Evolutionary conservation across 2,113 vertebrate species (phyloP).

Genomic region (Balaenoptera acutorostrata): DNA sequence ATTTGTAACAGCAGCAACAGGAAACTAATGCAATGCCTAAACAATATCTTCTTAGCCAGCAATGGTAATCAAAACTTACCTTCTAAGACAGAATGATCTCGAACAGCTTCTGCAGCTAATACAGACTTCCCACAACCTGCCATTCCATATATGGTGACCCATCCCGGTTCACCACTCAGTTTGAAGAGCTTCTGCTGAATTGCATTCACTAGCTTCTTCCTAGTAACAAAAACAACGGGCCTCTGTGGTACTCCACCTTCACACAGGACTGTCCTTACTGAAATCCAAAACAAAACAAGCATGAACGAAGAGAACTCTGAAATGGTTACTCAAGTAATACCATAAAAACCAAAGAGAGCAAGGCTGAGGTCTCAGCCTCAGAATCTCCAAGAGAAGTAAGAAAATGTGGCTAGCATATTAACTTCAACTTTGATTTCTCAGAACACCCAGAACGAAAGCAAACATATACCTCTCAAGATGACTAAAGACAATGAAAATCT

Average conservation of each 20-base stretch:
- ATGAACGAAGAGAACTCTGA: conserved; percentile 4
- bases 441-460: background rate
- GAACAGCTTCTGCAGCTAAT: conserved; percentile 92
- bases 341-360: background rate
- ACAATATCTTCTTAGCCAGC: background rate
- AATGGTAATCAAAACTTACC: conserved; percentile 78
- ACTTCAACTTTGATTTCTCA: background rate
- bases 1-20: background rate
- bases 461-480: background rate
- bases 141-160: conserved; percentile 96
- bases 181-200: conserved; percentile 86
- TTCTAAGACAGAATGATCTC: conserved; percentile 87
- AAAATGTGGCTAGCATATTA: background rate
- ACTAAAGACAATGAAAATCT: background rate
- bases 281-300: conserved; percentile 58
- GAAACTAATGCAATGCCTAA: background rate
- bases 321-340: background rate
- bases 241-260: conserved; percentile 96
- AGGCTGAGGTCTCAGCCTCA: background rate
- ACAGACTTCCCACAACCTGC: conserved; percentile 98
- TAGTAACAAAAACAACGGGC: conserved; percentile 93
- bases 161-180: conserved; percentile 86
- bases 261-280: conserved; percentile 89
- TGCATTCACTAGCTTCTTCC: conserved; percentile 84
- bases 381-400: background rate